Evolutionary conservation across 2,113 vertebrate genomes (phyloP).

Genomic region (Python bivittatus): DNA sequence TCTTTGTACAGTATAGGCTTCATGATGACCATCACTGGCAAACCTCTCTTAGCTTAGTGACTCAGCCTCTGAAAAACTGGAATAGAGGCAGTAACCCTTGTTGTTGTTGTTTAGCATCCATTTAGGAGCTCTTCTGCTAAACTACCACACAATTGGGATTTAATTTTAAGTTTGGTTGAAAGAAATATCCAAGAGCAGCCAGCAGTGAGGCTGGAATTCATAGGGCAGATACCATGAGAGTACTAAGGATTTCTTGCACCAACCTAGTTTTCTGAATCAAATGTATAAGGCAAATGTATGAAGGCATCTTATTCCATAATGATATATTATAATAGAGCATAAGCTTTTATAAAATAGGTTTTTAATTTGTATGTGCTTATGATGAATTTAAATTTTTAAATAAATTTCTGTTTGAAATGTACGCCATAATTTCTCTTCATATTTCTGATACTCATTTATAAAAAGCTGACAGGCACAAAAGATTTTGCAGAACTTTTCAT

Average conservation of each 20-base stretch:
- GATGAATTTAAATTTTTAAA: neutral
- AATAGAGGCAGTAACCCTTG: neutral
- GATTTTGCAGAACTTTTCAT: conserved; percentile 23
- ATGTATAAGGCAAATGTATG: neutral
- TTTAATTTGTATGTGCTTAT: neutral
- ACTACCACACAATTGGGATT: neutral
- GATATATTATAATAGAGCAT: neutral
- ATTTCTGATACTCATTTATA: conserved; percentile 24
- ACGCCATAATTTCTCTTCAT: conserved; percentile 14
- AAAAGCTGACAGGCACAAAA: conserved; percentile 40
- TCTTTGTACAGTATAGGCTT: neutral
- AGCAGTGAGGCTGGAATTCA: neutral
- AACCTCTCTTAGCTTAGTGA: neutral
- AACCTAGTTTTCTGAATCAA: neutral
- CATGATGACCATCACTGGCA: neutral
- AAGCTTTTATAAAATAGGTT: neutral
- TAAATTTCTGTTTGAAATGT: neutral
- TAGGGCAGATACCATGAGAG: neutral
- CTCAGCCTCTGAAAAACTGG: too few species aligned
- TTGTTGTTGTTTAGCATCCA: neutral
- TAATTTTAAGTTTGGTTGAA: neutral
- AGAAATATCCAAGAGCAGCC: neutral
- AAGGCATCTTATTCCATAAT: neutral
- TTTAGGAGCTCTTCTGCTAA: neutral
- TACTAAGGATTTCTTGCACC: neutral